Evolutionary conservation across 2,113 vertebrate genomes (phyloP).

Genomic region (Clarias macrocephalus): DNA sequence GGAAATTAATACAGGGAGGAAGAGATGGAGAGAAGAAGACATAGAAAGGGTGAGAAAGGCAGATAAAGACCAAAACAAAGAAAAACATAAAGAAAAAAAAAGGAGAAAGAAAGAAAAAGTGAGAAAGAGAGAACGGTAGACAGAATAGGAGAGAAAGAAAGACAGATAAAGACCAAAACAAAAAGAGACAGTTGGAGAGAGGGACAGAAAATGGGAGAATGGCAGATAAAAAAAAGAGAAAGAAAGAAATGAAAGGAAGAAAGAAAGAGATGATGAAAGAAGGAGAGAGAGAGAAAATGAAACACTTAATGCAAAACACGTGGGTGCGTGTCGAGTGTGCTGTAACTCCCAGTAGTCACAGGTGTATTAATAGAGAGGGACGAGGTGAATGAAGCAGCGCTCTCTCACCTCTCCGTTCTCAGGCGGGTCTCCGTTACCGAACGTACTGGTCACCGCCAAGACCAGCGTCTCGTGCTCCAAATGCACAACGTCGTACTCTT

Average conservation of each 20-base stretch:
- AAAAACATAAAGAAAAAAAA: not conserved
- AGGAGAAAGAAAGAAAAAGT: not conserved
- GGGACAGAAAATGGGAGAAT: not conserved
- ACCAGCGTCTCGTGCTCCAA: conserved; percentile 92
- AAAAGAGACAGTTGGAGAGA: not conserved
- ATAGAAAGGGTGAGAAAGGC: not conserved
- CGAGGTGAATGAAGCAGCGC: not conserved
- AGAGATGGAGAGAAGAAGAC: not conserved
- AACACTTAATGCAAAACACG: too few relatives aligned
- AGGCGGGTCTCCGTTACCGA: conserved; percentile 94
- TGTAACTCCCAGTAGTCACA: not conserved
- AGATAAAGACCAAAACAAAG: not conserved
- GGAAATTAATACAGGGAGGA: not conserved
- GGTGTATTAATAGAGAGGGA: not conserved
- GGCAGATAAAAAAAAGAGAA: too few relatives aligned
- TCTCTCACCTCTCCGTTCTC: conserved; percentile 91
- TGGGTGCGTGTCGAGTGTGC: not conserved
- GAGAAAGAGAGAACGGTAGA: too few relatives aligned
- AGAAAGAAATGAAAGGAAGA: too few relatives aligned
- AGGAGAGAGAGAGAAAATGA: not conserved
- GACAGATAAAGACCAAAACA: not conserved
- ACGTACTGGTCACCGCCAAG: conserved; percentile 92
- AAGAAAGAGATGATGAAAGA: not conserved
- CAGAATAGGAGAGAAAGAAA: not conserved
- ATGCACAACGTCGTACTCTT: conserved; percentile 93